These are phyloP conservation scores for Shargacucullia verbasci DNA, from an alignment of 2,888 invertebrate species.

Conservation along the genomic window DNA sequence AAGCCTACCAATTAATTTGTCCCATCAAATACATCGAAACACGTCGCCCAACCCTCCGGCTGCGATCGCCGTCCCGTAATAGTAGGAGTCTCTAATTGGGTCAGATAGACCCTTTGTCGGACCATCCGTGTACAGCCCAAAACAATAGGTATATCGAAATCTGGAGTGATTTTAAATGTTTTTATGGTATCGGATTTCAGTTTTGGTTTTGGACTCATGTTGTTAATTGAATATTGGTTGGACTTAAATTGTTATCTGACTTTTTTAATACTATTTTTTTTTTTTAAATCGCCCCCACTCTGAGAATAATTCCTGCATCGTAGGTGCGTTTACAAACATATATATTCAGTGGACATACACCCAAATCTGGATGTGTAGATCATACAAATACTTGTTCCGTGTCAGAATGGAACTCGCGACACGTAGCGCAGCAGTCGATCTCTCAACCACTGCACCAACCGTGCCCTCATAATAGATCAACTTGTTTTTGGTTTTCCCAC, in stretches of 20 bases:
- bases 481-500: too few species aligned
- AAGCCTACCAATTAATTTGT: conserved; percentile 45
- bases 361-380: too few species aligned
- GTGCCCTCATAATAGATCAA: too few species aligned
- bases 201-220: background rate
- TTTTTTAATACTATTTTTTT: too few species aligned
- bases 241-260: background rate
- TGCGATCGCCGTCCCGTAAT: conserved; percentile 29
- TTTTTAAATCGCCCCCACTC: too few species aligned
- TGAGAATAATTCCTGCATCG: too few species aligned
- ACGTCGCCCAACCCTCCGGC: conserved; percentile 28
- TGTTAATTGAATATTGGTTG: conserved; percentile 15
- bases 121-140: conserved; percentile 17
- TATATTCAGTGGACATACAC: too few species aligned
- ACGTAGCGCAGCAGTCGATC: too few species aligned
- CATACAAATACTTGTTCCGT: too few species aligned
- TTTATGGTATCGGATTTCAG: conserved; percentile 20
- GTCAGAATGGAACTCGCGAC: too few species aligned
- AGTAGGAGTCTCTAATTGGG: conserved; percentile 47
- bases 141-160: conserved; percentile 52
- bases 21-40: conserved; percentile 38
- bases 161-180: conserved; percentile 54
- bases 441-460: too few species aligned
- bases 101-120: conserved; percentile 36
- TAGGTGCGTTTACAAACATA: too few species aligned